These are phyloP conservation scores for Daktulosphaira vitifoliae DNA, from an alignment of 1,140 invertebrate genomes.

Conservation along the genomic window DNA sequence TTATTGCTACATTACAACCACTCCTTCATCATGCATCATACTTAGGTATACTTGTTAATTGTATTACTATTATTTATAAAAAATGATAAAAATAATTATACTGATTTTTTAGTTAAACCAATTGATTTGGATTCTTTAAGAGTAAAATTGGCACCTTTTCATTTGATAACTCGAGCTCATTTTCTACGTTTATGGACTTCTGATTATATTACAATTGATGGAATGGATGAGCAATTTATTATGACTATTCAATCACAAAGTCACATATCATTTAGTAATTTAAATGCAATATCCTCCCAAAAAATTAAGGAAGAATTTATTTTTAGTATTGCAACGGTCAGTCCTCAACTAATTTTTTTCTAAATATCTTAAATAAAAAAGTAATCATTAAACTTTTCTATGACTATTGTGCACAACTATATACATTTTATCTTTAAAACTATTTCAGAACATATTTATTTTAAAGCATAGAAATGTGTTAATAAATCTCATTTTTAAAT, in stretches of 20 bases:
- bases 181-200: neutral
- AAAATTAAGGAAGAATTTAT: constrained; percentile 5
- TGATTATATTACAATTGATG: neutral
- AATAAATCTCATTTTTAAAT: no score
- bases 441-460: no score
- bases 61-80: no score
- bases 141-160: neutral
- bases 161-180: constrained; percentile 12
- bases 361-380: no score
- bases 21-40: neutral
- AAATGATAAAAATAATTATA: no score
- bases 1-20: neutral
- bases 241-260: constrained; percentile 9
- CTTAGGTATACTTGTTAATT: neutral
- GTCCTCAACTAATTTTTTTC: no score
- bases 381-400: no score
- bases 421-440: no score
- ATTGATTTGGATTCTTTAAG: neutral
- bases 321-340: constrained; percentile 15
- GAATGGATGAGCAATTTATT: constrained; percentile 26
- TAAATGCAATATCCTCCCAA: neutral
- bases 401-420: no score
- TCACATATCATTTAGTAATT: constrained; percentile 12
- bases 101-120: neutral
- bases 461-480: no score